Evolutionary conservation across 2,113 vertebrate genomes (phyloP), one percentile per base, ranked within the genome.

Genomic region (Colistium nudipinnis): DNA sequence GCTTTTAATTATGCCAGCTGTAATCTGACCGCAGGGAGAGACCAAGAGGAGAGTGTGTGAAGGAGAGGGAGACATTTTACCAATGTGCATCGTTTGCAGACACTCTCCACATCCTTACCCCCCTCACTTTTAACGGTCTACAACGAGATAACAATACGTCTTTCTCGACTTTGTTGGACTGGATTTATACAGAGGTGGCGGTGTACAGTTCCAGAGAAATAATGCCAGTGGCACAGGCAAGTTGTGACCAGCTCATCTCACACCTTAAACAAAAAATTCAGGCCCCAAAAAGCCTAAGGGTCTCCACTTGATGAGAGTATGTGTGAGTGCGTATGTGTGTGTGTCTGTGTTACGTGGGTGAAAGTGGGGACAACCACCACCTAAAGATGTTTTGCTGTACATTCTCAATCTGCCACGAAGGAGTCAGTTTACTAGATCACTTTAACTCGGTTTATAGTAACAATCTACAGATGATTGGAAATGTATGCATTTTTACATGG

Each of bases 11-110:
- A 61, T 55, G 59, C 48, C 39, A 35, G 30, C 17, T 43, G 61
- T 54, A 25, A 67, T 73, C 35, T 51, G 62, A 63, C 44, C 52
- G 39, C 63, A 63, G 51, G 30, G 70, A n/a, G n/a, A n/a, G n/a
- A n/a, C n/a, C n/a, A n/a, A n/a, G n/a, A n/a, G n/a, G n/a, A n/a
- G n/a, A n/a, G n/a, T n/a, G n/a, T n/a, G n/a, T n/a, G n/a, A n/a
- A n/a, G n/a, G n/a, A n/a, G n/a, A n/a, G n/a, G n/a, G n/a, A n/a
- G n/a, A n/a, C n/a, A n/a, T n/a, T n/a, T n/a, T n/a, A n/a, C n/a
- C n/a, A n/a, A 25, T n/a, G 52, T 14, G 52, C 33, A 33, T 14
- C 2, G 4, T 14, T 51, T 55, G 6, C 31, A 41, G n/a, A 10
- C 53, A 65, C 35, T 16, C 1, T 49, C 17, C 6, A 13, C 1